Evolutionary conservation across 1,140 invertebrate genomes (phyloP), one percentile per base, ranked within the genome.

Genomic region (Megalonaias nervosa): DNA sequence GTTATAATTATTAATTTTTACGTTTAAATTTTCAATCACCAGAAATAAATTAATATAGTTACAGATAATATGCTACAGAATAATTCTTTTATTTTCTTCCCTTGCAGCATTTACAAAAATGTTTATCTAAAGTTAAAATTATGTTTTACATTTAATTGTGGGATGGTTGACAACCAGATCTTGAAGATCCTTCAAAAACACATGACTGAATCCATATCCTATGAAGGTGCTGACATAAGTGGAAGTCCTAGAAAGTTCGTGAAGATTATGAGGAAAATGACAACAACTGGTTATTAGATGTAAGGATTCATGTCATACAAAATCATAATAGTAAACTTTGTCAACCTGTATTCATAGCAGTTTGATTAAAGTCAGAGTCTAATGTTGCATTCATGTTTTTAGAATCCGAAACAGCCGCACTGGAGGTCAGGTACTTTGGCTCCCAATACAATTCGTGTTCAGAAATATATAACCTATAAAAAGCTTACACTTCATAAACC

Each of bases 241-340:
- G 91, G 61, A 93, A 93, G 81, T 98, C 97, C 89, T 90, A 92
- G 81, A 90, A 93, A 65, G 81, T 97, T 2, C 86, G 87, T 23
- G 93, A 97, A 2, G 92, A 93, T 79, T 97, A 96, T 85, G 92
- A 96, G 69, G 92, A 95, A 80, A 95, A 95, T 74, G 92, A 94
- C 77, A 94, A 94, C 72, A 96, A 97, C 89, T 99, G 94, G 94
- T 97, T 89, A 94, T 94, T 65, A 99, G 99, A 94, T 99, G 96
- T 97, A 92, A 93, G 93, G 62, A 48, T 59, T 67, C 26, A 17
- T 64, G 48, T 12, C 19, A 38, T 62, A 26, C 64, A 59, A 73
- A 61, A 26, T 58, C 15, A 21, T 58, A 21, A 60, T 58, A 21
- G 16, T 48, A 38, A 16, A n/a, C 16, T 55, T 9, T 57, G 62